Conservation (phyloP, 2,888 invertebrate species). For the Podabrus alpinus region DNA sequence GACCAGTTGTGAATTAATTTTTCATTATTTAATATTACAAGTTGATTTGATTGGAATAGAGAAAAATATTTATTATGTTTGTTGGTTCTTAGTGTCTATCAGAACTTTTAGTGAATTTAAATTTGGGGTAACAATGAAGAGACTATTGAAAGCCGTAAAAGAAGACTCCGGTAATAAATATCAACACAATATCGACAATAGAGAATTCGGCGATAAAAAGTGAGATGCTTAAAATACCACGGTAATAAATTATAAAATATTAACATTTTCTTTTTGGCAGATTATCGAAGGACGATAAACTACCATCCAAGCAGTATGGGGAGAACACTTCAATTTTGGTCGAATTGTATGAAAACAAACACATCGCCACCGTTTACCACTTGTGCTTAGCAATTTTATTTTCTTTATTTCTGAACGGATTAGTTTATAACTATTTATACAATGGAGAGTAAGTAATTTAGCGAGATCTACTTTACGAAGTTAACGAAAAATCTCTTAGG, state of each 20-base stretch:
- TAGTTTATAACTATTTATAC: constrained; percentile 73
- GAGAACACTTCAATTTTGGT: constrained; percentile 77
- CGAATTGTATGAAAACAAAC: constrained; percentile 74
- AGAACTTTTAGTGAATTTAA: neutral
- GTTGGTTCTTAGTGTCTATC: neutral
- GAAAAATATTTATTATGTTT: neutral
- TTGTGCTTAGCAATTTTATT: constrained; percentile 80
- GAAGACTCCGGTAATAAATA: neutral
- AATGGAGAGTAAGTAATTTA: constrained; percentile 72
- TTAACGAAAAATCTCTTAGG: constrained; percentile 49
- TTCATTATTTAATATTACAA: neutral
- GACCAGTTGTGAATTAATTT: neutral
- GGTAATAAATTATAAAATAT: neutral
- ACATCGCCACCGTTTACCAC: constrained; percentile 83
- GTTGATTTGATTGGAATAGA: too few species aligned
- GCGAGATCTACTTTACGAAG: neutral
- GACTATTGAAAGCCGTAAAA: neutral
- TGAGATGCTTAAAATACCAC: neutral
- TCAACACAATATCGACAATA: neutral
- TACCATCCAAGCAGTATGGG: constrained; percentile 67
- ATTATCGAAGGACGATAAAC: neutral
- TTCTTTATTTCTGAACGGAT: constrained; percentile 72
- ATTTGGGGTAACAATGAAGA: neutral
- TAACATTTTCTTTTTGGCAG: neutral
- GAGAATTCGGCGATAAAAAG: neutral